phyloP scores from a whole-genome alignment of 2,797 vertebrate genomes.

The Diplodus puntazzo region DNA sequence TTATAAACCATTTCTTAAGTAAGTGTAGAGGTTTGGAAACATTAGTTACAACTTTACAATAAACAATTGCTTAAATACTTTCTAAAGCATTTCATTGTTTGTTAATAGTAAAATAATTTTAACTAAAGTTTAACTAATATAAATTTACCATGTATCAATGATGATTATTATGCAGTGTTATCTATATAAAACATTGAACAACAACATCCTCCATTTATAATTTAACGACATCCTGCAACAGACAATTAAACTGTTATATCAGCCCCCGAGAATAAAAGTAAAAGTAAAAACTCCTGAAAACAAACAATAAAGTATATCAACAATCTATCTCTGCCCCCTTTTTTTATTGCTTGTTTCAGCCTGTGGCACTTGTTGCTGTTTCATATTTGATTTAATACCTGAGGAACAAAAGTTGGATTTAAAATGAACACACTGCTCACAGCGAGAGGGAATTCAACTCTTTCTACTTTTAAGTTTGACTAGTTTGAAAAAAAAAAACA shows the following conservation, averaged over 20 bases:
- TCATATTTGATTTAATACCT: background rate
- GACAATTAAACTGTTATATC: background rate
- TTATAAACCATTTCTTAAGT: too few species aligned
- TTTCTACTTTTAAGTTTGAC: background rate
- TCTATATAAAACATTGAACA: too few species aligned
- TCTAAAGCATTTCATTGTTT: too few species aligned
- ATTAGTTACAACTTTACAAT: too few species aligned
- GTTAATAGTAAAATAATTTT: too few species aligned
- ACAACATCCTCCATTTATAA: background rate
- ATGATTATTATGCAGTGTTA: too few species aligned
- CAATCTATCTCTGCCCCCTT: too few species aligned
- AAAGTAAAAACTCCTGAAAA: background rate
- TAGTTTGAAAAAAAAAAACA: background rate
- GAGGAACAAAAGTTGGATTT: background rate
- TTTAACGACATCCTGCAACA: background rate
- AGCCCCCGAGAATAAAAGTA: background rate
- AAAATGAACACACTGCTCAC: background rate
- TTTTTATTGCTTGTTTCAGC: slow-evolving; percentile 15
- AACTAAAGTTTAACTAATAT: too few species aligned
- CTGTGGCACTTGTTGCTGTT: background rate
- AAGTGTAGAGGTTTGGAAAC: too few species aligned
- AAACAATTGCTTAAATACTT: too few species aligned
- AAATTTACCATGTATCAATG: too few species aligned
- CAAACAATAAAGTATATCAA: background rate
- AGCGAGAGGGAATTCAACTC: background rate